These are phyloP conservation scores for Chiloscyllium punctatum DNA, from an alignment of 2,797 vertebrate genomes.

Conservation along the genomic window DNA sequence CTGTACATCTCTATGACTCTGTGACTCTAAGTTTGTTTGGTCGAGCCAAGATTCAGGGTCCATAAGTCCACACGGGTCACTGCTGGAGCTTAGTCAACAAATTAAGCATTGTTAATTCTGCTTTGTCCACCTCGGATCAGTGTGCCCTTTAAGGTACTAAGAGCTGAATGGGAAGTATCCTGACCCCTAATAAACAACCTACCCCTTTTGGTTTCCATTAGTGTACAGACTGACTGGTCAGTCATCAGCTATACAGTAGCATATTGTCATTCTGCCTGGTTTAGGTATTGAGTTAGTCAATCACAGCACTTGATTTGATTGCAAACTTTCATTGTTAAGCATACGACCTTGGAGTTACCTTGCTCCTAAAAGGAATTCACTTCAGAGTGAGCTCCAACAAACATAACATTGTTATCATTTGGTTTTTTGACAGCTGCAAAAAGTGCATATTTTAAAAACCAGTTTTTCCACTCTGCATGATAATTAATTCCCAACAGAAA, in stretches of 20 bases:
- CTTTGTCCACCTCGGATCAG: not conserved
- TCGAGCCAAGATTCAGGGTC: not conserved
- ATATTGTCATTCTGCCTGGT: not conserved
- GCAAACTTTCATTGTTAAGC: not conserved
- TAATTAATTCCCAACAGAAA: not conserved
- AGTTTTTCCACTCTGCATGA: not conserved
- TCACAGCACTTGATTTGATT: not conserved
- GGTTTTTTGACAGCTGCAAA: not conserved
- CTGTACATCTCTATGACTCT: too few species aligned
- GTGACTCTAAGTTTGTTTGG: not conserved
- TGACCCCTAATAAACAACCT: not conserved
- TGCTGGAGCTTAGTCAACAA: not conserved
- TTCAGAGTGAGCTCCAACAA: not conserved
- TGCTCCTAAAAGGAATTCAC: not conserved
- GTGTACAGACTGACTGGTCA: not conserved
- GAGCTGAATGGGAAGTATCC: not conserved
- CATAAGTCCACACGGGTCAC: not conserved
- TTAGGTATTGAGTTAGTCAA: not conserved
- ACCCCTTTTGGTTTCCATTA: not conserved
- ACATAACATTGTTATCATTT: not conserved
- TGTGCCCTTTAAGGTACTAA: not conserved
- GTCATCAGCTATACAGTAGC: not conserved
- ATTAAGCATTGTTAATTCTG: not conserved
- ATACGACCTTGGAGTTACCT: not conserved
- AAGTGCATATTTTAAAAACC: not conserved